Percentiles rank a stretch among this genome's conserved stretches.
phyloP scores from a whole-genome alignment of 1,140 invertebrate genomes.

The Melanaphis sacchari region DNA sequence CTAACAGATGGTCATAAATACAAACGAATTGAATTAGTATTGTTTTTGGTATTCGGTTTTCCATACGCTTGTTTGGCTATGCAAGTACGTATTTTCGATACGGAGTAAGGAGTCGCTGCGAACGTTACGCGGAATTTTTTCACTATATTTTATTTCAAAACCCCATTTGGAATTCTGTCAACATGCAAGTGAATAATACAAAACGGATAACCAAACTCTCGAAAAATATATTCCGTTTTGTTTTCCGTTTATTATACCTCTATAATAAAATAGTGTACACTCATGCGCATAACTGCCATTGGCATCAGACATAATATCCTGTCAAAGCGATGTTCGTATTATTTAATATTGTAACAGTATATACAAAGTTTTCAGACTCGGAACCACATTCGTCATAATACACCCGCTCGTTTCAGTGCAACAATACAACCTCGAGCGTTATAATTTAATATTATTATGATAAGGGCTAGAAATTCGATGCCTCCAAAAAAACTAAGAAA shows the following conservation, averaged over 20 bases:
- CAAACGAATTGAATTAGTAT: background rate
- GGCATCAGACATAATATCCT: background rate
- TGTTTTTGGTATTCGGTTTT: background rate
- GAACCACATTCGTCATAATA: background rate
- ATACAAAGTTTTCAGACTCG: background rate
- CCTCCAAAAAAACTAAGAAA: too few species aligned
- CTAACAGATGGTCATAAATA: background rate
- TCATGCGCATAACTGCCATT: background rate
- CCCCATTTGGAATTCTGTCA: background rate
- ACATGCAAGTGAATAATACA: background rate
- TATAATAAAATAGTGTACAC: background rate
- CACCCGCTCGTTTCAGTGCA: background rate
- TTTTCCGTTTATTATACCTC: background rate
- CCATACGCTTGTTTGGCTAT: background rate
- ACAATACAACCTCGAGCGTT: background rate
- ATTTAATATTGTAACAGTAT: background rate
- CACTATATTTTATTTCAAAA: background rate
- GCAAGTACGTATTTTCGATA: background rate
- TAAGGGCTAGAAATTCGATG: background rate
- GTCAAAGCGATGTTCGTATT: background rate
- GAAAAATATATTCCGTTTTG: conserved; percentile 14
- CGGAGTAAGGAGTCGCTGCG: background rate
- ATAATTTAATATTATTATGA: background rate
- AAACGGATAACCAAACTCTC: background rate
- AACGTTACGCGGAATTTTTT: background rate